A percentile compares a stretch with the other conserved stretches of the same genome.
These are phyloP conservation scores for Gadopsis marmoratus DNA, from an alignment of 2,797 vertebrate species.

Conservation along the genomic window DNA sequence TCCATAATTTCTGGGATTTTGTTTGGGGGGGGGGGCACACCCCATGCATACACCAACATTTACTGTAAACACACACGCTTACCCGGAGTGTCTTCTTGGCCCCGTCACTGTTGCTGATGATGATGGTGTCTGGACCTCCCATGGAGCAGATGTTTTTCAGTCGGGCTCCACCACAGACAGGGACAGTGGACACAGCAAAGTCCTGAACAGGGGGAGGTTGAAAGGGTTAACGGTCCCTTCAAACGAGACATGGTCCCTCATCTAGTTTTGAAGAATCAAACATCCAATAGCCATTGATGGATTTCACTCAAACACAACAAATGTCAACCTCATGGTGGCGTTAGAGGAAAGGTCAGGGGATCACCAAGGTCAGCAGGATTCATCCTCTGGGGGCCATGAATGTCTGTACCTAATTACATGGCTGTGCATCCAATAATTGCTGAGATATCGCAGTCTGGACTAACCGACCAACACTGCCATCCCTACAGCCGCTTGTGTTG, in stretches of 20 bases:
- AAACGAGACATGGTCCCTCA: not conserved
- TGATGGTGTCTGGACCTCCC: conserved; percentile 91
- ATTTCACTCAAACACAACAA: no score
- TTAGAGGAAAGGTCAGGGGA: not conserved
- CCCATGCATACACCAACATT: not conserved
- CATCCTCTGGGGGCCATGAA: not conserved
- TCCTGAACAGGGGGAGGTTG: conserved; percentile 80
- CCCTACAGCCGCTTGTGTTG: no score
- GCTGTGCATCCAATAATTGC: not conserved
- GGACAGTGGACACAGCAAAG: conserved; percentile 92
- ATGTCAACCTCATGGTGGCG: no score
- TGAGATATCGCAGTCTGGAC: not conserved
- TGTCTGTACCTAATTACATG: no score
- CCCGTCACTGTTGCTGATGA: conserved; percentile 88
- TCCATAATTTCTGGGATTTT: not conserved
- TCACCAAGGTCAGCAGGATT: not conserved
- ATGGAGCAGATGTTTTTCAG: conserved; percentile 94
- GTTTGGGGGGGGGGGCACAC: no score
- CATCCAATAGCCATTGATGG: no score
- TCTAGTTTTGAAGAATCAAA: not conserved
- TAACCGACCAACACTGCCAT: not conserved
- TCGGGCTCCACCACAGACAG: conserved; percentile 86
- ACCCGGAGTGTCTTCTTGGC: conserved; percentile 91
- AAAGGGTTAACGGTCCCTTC: conserved; percentile 9
- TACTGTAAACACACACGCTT: conserved; percentile 35